phyloP scores from a whole-genome alignment of 1,140 invertebrate species.

The Wasmannia auropunctata region DNA sequence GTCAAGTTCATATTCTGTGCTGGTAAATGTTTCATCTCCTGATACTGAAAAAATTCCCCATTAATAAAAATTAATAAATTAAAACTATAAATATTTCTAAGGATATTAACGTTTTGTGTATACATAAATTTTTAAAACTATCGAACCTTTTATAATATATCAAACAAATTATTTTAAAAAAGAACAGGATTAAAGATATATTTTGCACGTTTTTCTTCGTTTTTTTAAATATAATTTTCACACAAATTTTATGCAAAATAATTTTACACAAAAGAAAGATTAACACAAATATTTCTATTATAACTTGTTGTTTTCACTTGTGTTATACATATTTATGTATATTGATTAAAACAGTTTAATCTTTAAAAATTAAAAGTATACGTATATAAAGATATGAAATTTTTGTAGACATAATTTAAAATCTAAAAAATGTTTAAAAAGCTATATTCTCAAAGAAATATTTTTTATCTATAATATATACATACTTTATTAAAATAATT shows the following conservation, averaged over 20 bases:
- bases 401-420: not conserved
- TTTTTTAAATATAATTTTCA: not conserved
- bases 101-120: not conserved
- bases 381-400: not conserved
- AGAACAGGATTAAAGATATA: not conserved
- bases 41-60: slow-evolving; percentile 85
- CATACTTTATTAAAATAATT: not conserved
- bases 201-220: not conserved
- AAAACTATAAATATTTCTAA: not conserved
- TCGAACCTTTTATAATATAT: slow-evolving; percentile 28
- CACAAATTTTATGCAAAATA: not conserved
- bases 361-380: not conserved
- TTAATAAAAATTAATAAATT: slow-evolving; percentile 52
- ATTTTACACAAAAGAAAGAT: not conserved
- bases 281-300: not conserved
- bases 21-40: slow-evolving; percentile 86
- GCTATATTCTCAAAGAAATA: not conserved
- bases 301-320: not conserved
- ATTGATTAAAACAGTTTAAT: not conserved
- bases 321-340: not conserved
- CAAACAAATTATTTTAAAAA: not conserved
- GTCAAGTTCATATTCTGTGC: slow-evolving; percentile 77
- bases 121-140: not conserved
- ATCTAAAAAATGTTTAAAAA: not conserved
- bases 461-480: not conserved